Evolutionary conservation across 2,797 vertebrate genomes (phyloP).

Genomic region (Phoebastria nigripes): DNA sequence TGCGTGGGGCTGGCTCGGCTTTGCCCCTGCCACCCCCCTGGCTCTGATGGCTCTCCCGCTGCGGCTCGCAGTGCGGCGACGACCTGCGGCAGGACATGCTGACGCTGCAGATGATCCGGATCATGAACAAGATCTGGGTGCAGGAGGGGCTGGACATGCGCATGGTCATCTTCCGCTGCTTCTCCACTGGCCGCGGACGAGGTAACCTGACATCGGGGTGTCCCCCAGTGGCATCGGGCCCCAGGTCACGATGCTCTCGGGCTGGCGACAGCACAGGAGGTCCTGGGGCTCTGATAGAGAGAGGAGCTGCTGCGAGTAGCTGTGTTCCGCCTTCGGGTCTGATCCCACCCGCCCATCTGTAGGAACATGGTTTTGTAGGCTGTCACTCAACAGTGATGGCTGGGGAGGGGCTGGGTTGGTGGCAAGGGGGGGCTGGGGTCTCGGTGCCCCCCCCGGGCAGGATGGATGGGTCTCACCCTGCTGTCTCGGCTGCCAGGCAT

Average conservation of each 20-base stretch:
- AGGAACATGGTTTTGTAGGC: not conserved
- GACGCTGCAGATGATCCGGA: slow-evolving; percentile 93
- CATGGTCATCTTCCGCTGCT: slow-evolving; percentile 96
- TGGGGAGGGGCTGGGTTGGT: not conserved
- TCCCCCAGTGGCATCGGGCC: rapidly evolving
- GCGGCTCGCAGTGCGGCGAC: slow-evolving; percentile 83
- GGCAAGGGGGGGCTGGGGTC: not conserved
- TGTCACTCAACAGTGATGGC: rapidly evolving
- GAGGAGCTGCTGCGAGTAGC: not conserved
- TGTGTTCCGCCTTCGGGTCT: not conserved
- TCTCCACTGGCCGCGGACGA: slow-evolving; percentile 89
- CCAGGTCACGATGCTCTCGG: rapidly evolving
- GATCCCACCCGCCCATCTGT: not conserved
- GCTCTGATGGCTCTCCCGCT: not conserved
- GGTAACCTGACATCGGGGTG: slow-evolving; percentile 66
- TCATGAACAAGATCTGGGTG: slow-evolving; percentile 99
- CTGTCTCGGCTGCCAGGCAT: slow-evolving; percentile 77
- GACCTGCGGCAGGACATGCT: slow-evolving; percentile 97
- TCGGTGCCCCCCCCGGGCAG: rapidly evolving
- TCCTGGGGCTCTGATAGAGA: not conserved
- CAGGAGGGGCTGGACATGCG: slow-evolving; percentile 97
- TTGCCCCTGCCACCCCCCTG: rapidly evolving
- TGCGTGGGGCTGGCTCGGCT: rapidly evolving
- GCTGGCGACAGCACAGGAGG: not conserved
- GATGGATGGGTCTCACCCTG: not conserved